Conservation (phyloP, 1,140 invertebrate genomes). For the Hypothenemus hampei region DNA sequence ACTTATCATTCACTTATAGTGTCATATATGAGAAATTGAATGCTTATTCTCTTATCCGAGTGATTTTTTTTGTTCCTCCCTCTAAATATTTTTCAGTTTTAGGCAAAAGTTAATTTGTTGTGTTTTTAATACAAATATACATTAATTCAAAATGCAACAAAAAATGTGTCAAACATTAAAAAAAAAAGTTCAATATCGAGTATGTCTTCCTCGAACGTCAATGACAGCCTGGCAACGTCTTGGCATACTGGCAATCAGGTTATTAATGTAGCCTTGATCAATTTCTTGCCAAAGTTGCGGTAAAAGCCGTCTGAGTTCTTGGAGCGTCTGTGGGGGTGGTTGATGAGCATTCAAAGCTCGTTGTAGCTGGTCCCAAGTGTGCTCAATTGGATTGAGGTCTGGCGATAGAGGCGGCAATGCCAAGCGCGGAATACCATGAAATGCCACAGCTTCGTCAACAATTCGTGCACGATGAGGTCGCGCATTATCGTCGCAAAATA, state of each 20-base stretch:
- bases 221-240: background rate
- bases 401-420: background rate
- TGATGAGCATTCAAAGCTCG: background rate
- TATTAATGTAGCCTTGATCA: background rate
- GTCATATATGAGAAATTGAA: background rate
- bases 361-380: background rate
- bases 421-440: background rate
- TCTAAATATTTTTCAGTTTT: background rate
- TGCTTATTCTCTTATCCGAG: background rate
- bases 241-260: background rate
- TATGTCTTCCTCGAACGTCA: background rate
- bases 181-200: background rate
- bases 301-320: background rate
- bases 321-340: too few relatives aligned
- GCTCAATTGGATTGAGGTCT: background rate
- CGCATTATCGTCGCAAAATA: background rate
- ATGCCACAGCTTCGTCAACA: background rate
- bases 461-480: background rate
- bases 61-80: background rate
- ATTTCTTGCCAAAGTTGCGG: background rate
- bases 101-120: background rate
- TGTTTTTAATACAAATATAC: background rate
- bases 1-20: background rate
- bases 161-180: too few relatives aligned
- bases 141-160: background rate